A percentile compares a stretch with the other conserved stretches of the same genome.
phyloP scores from a whole-genome alignment of 1,140 invertebrate genomes.

The Bombus confusus region DNA sequence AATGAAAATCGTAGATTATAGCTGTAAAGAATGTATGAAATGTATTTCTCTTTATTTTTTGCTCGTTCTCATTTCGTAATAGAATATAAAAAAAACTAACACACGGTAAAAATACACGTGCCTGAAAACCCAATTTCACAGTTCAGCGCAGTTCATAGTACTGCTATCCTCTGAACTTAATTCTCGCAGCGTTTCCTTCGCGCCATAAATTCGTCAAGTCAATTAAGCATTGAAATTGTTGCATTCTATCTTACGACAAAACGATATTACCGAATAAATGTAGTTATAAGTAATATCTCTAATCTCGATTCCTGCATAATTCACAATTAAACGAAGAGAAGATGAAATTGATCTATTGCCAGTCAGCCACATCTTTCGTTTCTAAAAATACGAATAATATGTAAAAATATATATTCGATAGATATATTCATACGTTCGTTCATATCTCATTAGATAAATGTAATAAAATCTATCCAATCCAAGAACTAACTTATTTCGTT shows the following conservation, averaged over 20 bases:
- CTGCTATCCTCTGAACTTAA: background rate
- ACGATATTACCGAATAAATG: background rate
- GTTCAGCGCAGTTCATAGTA: constrained; percentile 1
- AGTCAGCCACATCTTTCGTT: background rate
- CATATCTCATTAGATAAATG: too few species aligned
- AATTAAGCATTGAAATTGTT: constrained; percentile 13
- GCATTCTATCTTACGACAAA: background rate
- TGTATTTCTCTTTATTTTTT: too few species aligned
- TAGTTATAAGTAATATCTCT: background rate
- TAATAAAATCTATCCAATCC: too few species aligned
- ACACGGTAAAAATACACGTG: background rate
- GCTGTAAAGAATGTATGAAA: background rate
- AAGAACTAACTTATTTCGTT: too few species aligned
- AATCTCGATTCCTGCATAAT: background rate
- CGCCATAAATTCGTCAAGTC: constrained; percentile 14
- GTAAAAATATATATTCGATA: too few species aligned
- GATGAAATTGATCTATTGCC: too few species aligned
- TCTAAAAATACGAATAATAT: background rate
- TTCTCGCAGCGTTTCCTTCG: background rate
- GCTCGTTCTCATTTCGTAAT: background rate
- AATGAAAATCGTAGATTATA: background rate
- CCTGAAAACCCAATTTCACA: background rate
- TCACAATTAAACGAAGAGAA: background rate
- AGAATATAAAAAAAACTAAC: background rate
- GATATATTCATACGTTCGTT: too few species aligned